A percentile compares a stretch with the other conserved stretches of the same genome.
Conservation (phyloP, 1,140 invertebrate species). For the Diuraphis noxia region DNA sequence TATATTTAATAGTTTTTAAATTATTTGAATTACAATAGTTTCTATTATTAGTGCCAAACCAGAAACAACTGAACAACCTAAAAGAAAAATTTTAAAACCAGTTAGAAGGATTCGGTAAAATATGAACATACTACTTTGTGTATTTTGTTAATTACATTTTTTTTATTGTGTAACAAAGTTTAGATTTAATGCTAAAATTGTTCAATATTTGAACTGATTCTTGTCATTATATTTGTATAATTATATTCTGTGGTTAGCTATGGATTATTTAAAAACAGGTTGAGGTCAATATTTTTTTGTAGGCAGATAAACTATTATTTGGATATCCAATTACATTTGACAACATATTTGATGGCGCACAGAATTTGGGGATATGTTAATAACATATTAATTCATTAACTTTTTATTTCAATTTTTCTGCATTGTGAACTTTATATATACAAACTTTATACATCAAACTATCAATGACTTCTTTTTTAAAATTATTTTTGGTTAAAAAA, state of each 20-base stretch:
- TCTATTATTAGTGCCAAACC: constrained; percentile 25
- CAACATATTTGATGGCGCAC: constrained; percentile 12
- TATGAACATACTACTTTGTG: constrained; percentile 9
- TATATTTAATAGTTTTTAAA: not conserved
- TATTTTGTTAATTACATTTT: constrained; percentile 37
- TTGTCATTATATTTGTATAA: not conserved
- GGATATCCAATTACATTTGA: not conserved
- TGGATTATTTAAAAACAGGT: not conserved
- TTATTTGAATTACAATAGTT: not conserved
- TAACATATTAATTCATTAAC: not conserved
- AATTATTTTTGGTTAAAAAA: constrained; percentile 3
- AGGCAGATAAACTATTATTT: not conserved
- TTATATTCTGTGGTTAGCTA: not conserved
- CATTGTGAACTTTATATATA: not conserved
- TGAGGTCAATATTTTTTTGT: not conserved
- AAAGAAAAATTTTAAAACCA: constrained; percentile 51
- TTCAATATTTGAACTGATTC: constrained; percentile 26
- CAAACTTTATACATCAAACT: not conserved
- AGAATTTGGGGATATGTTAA: not conserved
- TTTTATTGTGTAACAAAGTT: not conserved
- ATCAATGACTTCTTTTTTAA: not conserved
- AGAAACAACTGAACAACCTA: constrained; percentile 39
- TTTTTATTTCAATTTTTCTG: not conserved
- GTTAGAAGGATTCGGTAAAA: constrained; percentile 47
- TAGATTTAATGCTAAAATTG: not conserved